Percentiles rank a stretch among this genome's conserved stretches.
These are phyloP conservation scores for Drepanosiphum platanoidis DNA, from an alignment of 2,888 invertebrate genomes.

Conservation along the genomic window DNA sequence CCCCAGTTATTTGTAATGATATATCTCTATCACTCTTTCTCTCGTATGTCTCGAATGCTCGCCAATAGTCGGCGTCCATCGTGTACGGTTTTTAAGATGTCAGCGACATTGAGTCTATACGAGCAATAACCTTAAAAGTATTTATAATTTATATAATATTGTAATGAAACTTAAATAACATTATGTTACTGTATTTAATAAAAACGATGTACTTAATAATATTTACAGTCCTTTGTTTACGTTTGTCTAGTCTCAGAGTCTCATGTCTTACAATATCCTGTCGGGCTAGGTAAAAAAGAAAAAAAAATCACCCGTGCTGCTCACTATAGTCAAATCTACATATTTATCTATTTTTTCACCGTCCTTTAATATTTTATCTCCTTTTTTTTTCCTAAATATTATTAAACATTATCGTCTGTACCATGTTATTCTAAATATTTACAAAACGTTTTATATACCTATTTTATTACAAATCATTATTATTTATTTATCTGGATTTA, in stretches of 20 bases:
- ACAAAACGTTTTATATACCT: no score
- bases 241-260: background rate
- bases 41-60: background rate
- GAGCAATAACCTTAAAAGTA: conserved; percentile 35
- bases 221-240: background rate
- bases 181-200: conserved; percentile 39
- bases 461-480: no score
- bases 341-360: no score
- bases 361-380: no score
- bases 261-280: no score
- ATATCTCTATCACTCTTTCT: background rate
- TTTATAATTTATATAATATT: conserved; percentile 34
- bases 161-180: conserved; percentile 48
- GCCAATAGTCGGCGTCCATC: background rate
- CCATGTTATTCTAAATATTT: no score
- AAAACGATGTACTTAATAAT: conserved; percentile 55
- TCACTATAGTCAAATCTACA: no score
- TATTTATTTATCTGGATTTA: no score
- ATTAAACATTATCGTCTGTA: no score
- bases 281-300: no score
- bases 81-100: background rate
- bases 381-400: no score
- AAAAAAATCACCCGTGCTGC: no score
- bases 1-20: conserved; percentile 35
- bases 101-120: background rate